Evolutionary conservation across 2,888 invertebrate genomes (phyloP).

Genomic region (Hirtodrosophila alboralis): DNA sequence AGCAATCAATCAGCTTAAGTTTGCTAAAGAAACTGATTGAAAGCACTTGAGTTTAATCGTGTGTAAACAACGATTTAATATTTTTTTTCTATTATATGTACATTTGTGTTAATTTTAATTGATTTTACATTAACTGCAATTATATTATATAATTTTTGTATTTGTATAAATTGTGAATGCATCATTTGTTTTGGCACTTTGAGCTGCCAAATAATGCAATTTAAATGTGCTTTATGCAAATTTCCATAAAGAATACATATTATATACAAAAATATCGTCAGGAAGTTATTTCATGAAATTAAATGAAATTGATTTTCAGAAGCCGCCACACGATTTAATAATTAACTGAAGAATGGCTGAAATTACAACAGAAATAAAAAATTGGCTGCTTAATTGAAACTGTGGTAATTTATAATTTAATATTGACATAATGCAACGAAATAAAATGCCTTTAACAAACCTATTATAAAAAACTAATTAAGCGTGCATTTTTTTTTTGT

Average conservation of each 20-base stretch:
- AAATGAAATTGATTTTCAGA: constrained; percentile 42
- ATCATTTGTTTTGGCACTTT: constrained; percentile 36
- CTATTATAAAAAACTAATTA: constrained; percentile 60
- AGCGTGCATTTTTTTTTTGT: constrained; percentile 27
- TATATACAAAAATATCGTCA: constrained; percentile 1
- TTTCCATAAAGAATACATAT: constrained; percentile 34
- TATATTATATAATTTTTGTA: constrained; percentile 3
- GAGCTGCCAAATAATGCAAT: constrained; percentile 52
- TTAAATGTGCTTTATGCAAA: constrained; percentile 43
- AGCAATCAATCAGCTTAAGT: constrained; percentile 2
- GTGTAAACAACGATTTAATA: background rate
- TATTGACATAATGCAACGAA: constrained; percentile 35
- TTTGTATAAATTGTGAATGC: constrained; percentile 23
- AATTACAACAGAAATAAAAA: constrained; percentile 2
- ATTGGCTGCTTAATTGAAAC: constrained; percentile 27
- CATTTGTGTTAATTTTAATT: constrained; percentile 17
- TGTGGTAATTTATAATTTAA: constrained; percentile 34
- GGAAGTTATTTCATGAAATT: constrained; percentile 43
- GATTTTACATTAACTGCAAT: constrained; percentile 4
- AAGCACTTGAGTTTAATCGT: constrained; percentile 9
- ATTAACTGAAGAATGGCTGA: constrained; percentile 4
- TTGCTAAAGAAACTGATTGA: background rate
- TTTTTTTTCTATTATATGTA: constrained; percentile 8
- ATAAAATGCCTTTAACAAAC: constrained; percentile 4
- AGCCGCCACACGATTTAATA: constrained; percentile 14